Percentiles rank a stretch among this genome's conserved stretches.
phyloP scores from a whole-genome alignment of 2,888 invertebrate genomes.

The Cryptops parisi region DNA sequence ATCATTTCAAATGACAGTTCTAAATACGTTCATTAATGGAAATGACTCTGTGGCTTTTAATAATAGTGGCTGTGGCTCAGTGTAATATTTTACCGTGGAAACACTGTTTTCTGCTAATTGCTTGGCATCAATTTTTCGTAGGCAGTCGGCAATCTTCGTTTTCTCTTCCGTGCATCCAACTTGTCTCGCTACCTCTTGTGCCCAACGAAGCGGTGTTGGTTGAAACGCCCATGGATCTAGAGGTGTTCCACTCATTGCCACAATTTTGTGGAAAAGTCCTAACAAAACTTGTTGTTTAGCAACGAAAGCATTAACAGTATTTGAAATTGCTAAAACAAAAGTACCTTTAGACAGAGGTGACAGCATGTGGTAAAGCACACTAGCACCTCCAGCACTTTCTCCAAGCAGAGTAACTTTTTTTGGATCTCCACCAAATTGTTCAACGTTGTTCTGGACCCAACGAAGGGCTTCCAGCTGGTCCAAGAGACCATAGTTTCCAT shows the following conservation, averaged over 20 bases:
- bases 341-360: background rate
- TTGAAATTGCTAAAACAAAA: background rate
- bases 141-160: background rate
- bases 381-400: conserved; percentile 12
- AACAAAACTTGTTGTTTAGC: background rate
- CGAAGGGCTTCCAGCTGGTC: conserved; percentile 14
- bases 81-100: too few species aligned
- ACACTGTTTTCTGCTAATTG: too few species aligned
- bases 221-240: background rate
- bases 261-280: conserved; percentile 1
- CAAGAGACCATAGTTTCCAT: conserved; percentile 10
- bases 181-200: background rate
- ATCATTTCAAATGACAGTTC: too few species aligned
- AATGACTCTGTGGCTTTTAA: background rate
- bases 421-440: conserved; percentile 15
- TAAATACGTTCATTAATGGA: too few species aligned
- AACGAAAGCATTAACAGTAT: background rate
- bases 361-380: background rate
- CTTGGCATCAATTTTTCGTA: background rate
- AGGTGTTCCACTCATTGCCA: background rate
- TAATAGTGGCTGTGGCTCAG: too few species aligned
- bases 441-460: conserved; percentile 13
- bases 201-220: background rate
- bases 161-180: background rate
- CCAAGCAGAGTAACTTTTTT: conserved; percentile 14